phyloP scores from a whole-genome alignment of 2,797 vertebrate species.

The Apodemus agrarius region DNA sequence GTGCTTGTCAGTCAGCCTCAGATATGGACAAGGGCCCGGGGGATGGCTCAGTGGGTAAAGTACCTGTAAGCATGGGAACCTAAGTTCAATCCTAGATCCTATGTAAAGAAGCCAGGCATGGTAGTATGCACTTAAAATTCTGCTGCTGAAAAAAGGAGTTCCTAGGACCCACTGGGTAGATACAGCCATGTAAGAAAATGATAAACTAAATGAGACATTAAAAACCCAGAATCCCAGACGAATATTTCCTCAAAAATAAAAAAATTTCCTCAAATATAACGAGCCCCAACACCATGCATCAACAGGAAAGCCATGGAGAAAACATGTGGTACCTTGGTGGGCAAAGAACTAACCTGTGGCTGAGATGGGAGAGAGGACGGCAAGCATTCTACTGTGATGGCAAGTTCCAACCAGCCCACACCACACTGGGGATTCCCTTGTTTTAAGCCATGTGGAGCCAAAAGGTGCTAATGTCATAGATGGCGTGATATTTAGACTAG shows the following conservation, averaged over 20 bases:
- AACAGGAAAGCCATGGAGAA: neutral
- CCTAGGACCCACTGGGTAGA: neutral
- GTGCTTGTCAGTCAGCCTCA: neutral
- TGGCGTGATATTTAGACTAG: neutral
- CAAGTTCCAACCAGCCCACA: neutral
- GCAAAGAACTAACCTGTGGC: neutral
- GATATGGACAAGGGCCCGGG: neutral
- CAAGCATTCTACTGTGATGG: neutral
- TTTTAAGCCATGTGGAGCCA: neutral
- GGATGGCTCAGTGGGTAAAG: neutral
- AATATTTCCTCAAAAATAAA: neutral
- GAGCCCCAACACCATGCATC: neutral
- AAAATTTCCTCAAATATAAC: neutral
- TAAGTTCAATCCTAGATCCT: neutral
- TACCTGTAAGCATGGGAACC: neutral
- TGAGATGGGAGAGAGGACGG: neutral
- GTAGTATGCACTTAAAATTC: neutral
- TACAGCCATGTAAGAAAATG: neutral
- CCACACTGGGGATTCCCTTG: neutral
- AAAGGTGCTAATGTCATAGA: neutral
- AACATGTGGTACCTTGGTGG: neutral
- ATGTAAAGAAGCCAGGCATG: neutral
- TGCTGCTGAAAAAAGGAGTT: neutral
- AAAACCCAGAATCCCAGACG: neutral
- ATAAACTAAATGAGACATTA: neutral